Percentiles rank a stretch among this genome's conserved stretches.
Evolutionary conservation across 2,797 vertebrate genomes (phyloP).

Genomic region (Tragopan temminckii): DNA sequence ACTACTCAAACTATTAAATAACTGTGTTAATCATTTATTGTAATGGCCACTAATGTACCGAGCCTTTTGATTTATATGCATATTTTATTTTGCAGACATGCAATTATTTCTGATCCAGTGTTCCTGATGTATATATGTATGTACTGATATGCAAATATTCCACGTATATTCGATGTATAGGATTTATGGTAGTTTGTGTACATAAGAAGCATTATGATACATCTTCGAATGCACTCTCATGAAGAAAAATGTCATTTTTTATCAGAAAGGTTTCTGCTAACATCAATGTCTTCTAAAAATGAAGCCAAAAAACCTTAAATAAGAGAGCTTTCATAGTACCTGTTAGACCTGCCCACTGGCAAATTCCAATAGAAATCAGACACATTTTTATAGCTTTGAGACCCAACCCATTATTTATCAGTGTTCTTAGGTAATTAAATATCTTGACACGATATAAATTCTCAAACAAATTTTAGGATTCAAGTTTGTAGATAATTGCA

Average conservation of each 20-base stretch:
- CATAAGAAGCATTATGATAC: conserved; percentile 52
- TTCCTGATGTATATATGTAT: conserved; percentile 71
- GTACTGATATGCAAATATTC: conserved; percentile 67
- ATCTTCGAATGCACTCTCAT: conserved; percentile 3
- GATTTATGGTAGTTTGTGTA: conserved; percentile 22
- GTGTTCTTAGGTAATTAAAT: conserved; percentile 19
- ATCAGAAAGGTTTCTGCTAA: conserved; percentile 42
- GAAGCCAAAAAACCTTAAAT: neutral
- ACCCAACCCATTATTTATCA: neutral
- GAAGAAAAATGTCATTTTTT: conserved; percentile 51
- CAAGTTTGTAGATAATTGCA: neutral
- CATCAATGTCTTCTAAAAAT: conserved; percentile 32
- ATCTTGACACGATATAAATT: conserved; percentile 16
- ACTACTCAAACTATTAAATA: conserved; percentile 68
- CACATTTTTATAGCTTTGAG: neutral
- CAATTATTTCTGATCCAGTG: conserved; percentile 77
- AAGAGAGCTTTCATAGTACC: neutral
- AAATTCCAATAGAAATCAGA: conserved; percentile 11
- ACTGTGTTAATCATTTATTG: conserved; percentile 72
- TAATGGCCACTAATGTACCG: conserved; percentile 77
- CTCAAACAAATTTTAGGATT: conserved; percentile 16
- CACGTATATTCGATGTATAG: conserved; percentile 43
- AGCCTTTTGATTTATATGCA: conserved; percentile 73
- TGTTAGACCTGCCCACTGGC: neutral
- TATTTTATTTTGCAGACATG: conserved; percentile 77